These are phyloP conservation scores for Danio tinwini DNA, from an alignment of 2,797 vertebrate species.

Conservation along the genomic window DNA sequence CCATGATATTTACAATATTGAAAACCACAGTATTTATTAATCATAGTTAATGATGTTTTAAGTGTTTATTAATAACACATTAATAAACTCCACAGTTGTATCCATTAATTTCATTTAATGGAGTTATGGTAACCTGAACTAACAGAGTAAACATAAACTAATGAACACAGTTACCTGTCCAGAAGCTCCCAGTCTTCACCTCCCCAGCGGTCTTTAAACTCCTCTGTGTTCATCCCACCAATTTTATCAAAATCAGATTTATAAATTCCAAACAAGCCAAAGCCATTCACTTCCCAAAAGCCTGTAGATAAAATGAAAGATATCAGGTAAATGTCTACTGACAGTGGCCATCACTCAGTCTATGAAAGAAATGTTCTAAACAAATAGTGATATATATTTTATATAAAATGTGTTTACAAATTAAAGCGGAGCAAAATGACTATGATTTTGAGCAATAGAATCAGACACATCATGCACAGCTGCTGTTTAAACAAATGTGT, in stretches of 20 bases:
- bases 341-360: neutral
- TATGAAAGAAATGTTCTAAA: neutral
- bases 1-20: no score
- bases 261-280: constrained; percentile 97
- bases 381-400: neutral
- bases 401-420: no score
- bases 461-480: constrained; percentile 18
- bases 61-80: no score
- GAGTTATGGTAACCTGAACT: no score
- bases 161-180: constrained; percentile 84
- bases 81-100: no score
- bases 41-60: no score
- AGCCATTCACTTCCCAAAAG: constrained; percentile 99
- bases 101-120: no score
- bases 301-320: constrained; percentile 73
- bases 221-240: constrained; percentile 98
- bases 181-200: constrained; percentile 98
- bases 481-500: constrained; percentile 30
- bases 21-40: no score
- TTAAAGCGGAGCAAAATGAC: neutral
- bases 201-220: constrained; percentile 98
- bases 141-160: neutral
- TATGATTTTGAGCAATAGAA: constrained; percentile 18
- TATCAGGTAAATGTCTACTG: neutral
- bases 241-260: constrained; percentile 96